A percentile compares a stretch with the other conserved stretches of the same genome.
Evolutionary conservation across 2,113 vertebrate species (phyloP).

Genomic region (Callipepla squamata): DNA sequence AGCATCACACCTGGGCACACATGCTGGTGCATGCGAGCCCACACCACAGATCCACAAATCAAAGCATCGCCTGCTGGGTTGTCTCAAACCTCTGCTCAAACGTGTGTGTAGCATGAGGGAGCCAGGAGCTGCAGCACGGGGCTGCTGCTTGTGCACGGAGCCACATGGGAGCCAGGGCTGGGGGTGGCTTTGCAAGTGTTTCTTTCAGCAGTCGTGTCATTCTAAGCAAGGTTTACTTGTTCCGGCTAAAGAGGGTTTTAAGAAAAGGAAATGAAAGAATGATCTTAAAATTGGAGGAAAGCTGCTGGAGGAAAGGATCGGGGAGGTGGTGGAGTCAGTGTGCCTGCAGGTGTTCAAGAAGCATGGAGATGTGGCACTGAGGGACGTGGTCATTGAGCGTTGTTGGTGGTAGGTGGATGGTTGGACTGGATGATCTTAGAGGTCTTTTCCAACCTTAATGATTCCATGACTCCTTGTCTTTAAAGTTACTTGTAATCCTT

Average conservation of each 20-base stretch:
- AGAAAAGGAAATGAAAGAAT: background rate
- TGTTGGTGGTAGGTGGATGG: too few species aligned
- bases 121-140: background rate
- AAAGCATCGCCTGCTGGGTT: background rate
- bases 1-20: fast-evolving
- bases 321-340: too few species aligned
- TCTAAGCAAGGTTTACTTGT: background rate
- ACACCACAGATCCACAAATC: background rate
- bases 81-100: background rate
- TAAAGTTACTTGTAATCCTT: background rate
- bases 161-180: background rate
- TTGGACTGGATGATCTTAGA: too few species aligned
- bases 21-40: background rate
- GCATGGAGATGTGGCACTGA: too few species aligned
- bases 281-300: too few species aligned
- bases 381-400: too few species aligned
- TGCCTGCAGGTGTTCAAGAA: too few species aligned
- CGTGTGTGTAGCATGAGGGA: background rate
- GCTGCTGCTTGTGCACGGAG: background rate
- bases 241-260: background rate
- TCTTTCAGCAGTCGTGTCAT: background rate
- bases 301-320: too few species aligned
- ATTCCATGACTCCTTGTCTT: too few species aligned
- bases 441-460: too few species aligned
- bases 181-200: background rate